A percentile compares a stretch with the other conserved stretches of the same genome.
Evolutionary conservation across 2,797 vertebrate species (phyloP).

Genomic region (Eulemur mongoz): DNA sequence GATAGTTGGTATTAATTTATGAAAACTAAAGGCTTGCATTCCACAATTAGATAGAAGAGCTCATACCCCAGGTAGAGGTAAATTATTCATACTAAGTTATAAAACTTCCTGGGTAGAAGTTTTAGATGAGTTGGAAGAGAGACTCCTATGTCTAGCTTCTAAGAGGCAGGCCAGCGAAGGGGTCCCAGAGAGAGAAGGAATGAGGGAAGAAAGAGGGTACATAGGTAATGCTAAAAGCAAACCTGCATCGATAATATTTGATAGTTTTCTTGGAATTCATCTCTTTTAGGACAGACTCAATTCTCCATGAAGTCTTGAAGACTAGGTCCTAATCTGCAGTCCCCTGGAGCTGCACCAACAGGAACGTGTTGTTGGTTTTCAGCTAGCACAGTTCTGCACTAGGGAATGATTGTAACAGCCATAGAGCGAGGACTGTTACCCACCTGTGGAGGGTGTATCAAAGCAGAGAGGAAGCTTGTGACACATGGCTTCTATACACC

Average conservation of each 20-base stretch:
- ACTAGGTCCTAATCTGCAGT: neutral
- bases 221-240: neutral
- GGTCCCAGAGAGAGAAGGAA: neutral
- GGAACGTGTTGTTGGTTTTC: neutral
- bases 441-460: neutral
- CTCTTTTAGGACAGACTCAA: neutral
- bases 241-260: neutral
- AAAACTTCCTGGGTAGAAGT: neutral
- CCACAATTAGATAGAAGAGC: neutral
- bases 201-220: neutral
- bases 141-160: neutral
- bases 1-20: neutral
- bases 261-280: neutral
- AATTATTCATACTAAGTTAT: neutral
- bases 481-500: neutral
- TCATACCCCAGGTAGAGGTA: neutral
- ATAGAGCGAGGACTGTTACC: neutral
- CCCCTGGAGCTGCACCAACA: neutral
- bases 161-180: neutral
- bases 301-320: neutral
- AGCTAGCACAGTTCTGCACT: neutral
- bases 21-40: neutral
- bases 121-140: neutral
- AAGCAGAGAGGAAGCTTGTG: neutral
- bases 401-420: neutral